phyloP scores from a whole-genome alignment of 2,113 vertebrate genomes.

The Thymallus thymallus region DNA sequence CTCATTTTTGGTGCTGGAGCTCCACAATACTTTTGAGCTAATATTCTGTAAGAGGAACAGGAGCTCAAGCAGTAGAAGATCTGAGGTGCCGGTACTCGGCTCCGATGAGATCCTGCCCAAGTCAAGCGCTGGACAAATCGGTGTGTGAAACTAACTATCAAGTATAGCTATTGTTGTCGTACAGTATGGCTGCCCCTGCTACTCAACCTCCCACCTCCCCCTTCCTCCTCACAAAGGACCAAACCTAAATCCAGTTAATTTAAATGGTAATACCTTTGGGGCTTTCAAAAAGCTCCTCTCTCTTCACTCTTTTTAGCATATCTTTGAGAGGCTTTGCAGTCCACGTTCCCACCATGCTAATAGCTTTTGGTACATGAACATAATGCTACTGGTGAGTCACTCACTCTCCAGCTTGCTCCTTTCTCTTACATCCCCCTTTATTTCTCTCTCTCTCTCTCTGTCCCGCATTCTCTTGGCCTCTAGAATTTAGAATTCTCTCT shows the following conservation, averaged over 20 bases:
- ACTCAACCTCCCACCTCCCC: not conserved
- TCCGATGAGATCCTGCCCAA: no score
- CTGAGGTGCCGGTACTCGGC: no score
- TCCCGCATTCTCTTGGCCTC: no score
- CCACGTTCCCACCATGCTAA: not conserved
- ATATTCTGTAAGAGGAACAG: no score
- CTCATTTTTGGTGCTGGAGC: no score
- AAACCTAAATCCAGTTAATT: constrained; percentile 1
- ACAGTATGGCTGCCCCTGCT: no score
- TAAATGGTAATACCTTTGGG: constrained; percentile 5
- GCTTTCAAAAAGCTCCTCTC: not conserved
- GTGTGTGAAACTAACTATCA: no score
- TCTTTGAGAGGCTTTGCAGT: not conserved
- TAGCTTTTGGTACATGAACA: not conserved
- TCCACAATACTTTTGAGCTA: no score
- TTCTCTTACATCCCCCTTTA: not conserved
- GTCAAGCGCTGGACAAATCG: no score
- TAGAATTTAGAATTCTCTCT: not conserved
- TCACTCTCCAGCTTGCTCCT: not conserved
- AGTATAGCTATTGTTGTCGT: no score
- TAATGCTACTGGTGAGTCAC: not conserved
- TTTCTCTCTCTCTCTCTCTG: no score
- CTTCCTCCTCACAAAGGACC: not conserved
- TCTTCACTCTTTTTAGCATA: not conserved
- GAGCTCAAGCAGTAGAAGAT: no score